Evolutionary conservation across 23 tunicate genomes (phyloP), one percentile per base, ranked within the genome.

Genomic region (Halocynthia aurantium): DNA sequence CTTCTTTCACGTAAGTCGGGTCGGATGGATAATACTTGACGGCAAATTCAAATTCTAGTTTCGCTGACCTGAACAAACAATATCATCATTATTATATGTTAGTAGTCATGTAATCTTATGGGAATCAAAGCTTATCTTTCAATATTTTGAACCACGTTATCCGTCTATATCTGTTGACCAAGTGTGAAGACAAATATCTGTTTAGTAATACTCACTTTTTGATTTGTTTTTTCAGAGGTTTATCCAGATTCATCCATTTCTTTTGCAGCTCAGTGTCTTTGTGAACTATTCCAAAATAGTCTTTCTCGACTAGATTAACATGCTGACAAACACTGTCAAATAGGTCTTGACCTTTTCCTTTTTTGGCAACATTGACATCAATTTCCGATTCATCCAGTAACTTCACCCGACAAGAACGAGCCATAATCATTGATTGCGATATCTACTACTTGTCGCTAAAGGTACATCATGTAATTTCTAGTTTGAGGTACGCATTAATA

Each of bases 11-110:
- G 52, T 60, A 79, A 7, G 80, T 50, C 9, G 96, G 88, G 56
- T 84, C 88, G 10, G 88, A 64, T 0, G 96, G 96, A 70, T 89
- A 89, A 61, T 60, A 89, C 78, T 84, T 80, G 50, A 74, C 78
- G 0, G 63, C 78, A 56, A 74, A 56, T 54, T 56, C 21, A 56
- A 74, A 74, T 54, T 74, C 78, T 22, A 74, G 78, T n/a, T 54
- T 74, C 2, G 50, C 78, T 8, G 12, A 13, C 57, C 78, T 74
- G 62, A 7, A 51, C 55, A 74, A 19, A 31, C 44, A 31, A 31
- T 31, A 31, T 31, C 44, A 1, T 31, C 4, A 31, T 31, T 31
- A 1, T 31, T 31, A 31, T 31, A 31, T 31, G 44, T 31, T 31
- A 31, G 44, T 31, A 31, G 44, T 31, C 44, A 31, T 31, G 1